Percentiles rank a stretch among this genome's conserved stretches.
These are phyloP conservation scores for Larimichthys crocea DNA, from an alignment of 2,113 vertebrate species.

Conservation along the genomic window DNA sequence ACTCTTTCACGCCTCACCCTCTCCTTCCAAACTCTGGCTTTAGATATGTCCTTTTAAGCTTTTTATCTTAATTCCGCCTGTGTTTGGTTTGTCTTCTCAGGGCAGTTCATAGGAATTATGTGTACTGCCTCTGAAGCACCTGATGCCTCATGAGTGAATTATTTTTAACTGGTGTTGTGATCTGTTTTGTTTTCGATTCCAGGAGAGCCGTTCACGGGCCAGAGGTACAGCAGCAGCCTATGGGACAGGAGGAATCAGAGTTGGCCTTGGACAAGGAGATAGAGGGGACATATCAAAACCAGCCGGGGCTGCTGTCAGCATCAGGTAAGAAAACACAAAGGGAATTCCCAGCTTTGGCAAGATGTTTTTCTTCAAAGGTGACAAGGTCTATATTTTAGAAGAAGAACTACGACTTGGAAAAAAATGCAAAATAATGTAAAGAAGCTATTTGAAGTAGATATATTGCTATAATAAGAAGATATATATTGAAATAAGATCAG, in stretches of 20 bases:
- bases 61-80: neutral
- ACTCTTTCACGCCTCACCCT: no score
- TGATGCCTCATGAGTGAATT: neutral
- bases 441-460: neutral
- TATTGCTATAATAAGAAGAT: no score
- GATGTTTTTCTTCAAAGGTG: neutral
- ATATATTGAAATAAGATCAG: no score
- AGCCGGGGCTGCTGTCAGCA: conserved; percentile 22
- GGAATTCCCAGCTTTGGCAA: neutral
- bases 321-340: conserved; percentile 47
- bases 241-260: conserved; percentile 80
- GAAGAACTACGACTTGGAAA: neutral
- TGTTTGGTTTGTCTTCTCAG: neutral
- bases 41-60: no score
- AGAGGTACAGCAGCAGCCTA: conserved; percentile 55
- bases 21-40: no score
- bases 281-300: conserved; percentile 61
- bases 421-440: neutral
- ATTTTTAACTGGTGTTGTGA: neutral
- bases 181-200: neutral
- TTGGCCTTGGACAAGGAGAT: conserved; percentile 47
- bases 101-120: no score
- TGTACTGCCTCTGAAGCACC: neutral
- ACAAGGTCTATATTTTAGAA: neutral
- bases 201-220: conserved; percentile 74